Evolutionary conservation across 2,797 vertebrate genomes (phyloP).

Genomic region (Adrianichthys oophorus): DNA sequence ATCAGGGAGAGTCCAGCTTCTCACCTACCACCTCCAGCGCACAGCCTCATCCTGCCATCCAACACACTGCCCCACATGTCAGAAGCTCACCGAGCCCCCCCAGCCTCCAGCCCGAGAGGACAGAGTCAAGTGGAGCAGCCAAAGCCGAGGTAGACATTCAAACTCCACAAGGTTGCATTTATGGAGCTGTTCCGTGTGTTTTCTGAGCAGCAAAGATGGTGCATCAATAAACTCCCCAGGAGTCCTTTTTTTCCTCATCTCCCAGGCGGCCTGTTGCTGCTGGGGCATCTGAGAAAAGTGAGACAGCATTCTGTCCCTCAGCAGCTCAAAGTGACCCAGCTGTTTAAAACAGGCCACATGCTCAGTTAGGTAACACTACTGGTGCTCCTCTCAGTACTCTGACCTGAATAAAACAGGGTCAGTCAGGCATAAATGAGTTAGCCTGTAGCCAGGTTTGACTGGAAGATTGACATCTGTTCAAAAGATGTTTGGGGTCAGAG

Average conservation of each 20-base stretch:
- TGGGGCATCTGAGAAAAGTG: constrained; percentile 39
- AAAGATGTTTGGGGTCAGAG: neutral
- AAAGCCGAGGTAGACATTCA: constrained; percentile 61
- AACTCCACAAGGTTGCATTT: neutral
- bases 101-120: constrained; percentile 53
- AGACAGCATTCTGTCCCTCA: constrained; percentile 57
- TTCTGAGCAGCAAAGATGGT: no score
- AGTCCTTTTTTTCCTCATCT: constrained; percentile 36
- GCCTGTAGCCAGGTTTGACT: constrained; percentile 14
- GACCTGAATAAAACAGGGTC: constrained; percentile 60
- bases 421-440: constrained; percentile 24
- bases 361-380: constrained; percentile 61
- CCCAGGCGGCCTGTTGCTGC: constrained; percentile 36
- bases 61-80: constrained; percentile 27
- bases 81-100: constrained; percentile 19
- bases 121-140: constrained; percentile 32
- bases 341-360: constrained; percentile 66
- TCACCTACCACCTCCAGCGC: constrained; percentile 32
- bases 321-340: constrained; percentile 72
- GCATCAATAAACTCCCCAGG: constrained; percentile 16
- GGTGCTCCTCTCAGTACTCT: constrained; percentile 51
- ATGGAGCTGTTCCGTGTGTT: neutral
- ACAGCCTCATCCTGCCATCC: constrained; percentile 39
- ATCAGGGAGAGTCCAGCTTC: constrained; percentile 45
- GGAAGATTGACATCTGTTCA: neutral